Percentiles rank a stretch among this genome's conserved stretches.
Conservation (phyloP, 2,113 vertebrate species). For the Baryphthengus martii region DNA sequence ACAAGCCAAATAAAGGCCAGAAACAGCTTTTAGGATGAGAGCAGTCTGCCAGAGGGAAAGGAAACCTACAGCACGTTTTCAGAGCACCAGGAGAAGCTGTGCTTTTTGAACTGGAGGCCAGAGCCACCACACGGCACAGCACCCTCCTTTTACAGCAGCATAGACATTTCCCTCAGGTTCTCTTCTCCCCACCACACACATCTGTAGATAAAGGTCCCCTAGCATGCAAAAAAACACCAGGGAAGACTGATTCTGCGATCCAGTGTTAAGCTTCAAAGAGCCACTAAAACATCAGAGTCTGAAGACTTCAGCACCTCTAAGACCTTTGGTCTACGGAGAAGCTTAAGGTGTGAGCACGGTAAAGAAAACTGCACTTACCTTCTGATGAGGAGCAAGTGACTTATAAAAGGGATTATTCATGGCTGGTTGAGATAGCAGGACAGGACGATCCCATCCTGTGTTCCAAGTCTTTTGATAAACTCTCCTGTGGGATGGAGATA, state of each 20-base stretch:
- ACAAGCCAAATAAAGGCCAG: not conserved
- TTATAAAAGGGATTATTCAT: not conserved
- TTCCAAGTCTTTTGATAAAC: not conserved
- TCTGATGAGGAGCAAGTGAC: not conserved
- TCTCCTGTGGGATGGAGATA: not conserved
- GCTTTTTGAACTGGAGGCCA: not conserved
- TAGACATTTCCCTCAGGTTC: not conserved
- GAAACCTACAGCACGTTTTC: not conserved
- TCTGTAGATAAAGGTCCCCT: not conserved
- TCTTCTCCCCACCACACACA: not conserved
- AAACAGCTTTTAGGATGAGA: not conserved
- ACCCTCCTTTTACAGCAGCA: not conserved
- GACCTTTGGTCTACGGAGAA: not conserved
- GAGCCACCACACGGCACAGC: not conserved
- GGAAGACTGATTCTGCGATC: not conserved
- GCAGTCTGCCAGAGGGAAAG: not conserved
- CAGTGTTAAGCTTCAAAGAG: not conserved
- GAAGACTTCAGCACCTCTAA: not conserved
- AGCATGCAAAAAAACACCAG: not conserved
- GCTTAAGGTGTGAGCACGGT: not conserved
- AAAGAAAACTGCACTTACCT: not conserved
- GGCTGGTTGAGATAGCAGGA: not conserved
- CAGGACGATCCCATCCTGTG: not conserved
- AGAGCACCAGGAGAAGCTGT: not conserved
- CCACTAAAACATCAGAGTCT: not conserved